Conservation (phyloP, 2,113 vertebrate species). For the Andinoacara biseriatus region DNA sequence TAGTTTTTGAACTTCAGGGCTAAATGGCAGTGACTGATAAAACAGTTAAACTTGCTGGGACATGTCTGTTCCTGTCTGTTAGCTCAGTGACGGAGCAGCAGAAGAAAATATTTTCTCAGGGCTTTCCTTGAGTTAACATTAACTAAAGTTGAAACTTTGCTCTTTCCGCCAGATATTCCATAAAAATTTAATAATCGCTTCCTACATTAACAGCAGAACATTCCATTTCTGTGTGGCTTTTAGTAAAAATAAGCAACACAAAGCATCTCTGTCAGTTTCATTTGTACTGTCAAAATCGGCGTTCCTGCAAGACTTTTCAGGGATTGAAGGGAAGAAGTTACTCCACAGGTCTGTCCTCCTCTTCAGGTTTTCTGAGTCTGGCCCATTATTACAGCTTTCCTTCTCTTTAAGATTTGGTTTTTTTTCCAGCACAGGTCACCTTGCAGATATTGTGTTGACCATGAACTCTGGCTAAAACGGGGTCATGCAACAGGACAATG, state of each 20-base stretch:
- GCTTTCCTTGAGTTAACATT: background rate
- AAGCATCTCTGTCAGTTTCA: fast-evolving
- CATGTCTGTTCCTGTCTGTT: background rate
- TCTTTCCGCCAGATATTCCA: background rate
- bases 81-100: background rate
- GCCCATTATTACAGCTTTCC: too few species aligned
- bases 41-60: background rate
- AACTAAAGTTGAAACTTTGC: background rate
- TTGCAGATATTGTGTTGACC: background rate
- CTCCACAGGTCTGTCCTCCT: too few species aligned
- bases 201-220: background rate
- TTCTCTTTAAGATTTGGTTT: fast-evolving
- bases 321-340: too few species aligned
- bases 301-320: too few species aligned
- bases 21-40: background rate
- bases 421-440: background rate
- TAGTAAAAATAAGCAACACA: too few species aligned
- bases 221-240: background rate
- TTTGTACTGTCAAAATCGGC: background rate
- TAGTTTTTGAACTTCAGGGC: background rate
- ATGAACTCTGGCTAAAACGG: background rate
- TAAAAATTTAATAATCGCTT: background rate
- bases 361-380: too few species aligned
- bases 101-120: background rate
- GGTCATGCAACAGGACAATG: background rate